phyloP scores from a whole-genome alignment of 2,113 vertebrate genomes.

The Crocuta crocuta region DNA sequence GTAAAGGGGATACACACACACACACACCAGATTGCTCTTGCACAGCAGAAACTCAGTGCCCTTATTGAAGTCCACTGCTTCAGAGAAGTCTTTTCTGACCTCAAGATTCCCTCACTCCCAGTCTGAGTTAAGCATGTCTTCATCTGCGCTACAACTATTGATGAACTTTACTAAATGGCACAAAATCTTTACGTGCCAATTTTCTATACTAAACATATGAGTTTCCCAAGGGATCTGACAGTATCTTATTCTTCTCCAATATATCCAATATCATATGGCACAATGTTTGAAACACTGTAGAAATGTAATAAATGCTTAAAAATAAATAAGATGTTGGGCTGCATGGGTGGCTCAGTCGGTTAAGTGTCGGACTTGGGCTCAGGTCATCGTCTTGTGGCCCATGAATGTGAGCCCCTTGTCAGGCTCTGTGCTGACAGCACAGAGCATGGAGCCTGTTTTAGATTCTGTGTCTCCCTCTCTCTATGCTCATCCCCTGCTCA shows the following conservation, averaged over 20 bases:
- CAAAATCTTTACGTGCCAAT: not conserved
- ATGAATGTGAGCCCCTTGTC: too few relatives aligned
- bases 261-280: not conserved
- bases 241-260: not conserved
- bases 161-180: not conserved
- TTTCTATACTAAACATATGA: not conserved
- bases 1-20: not conserved
- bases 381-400: too few relatives aligned
- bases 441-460: too few relatives aligned
- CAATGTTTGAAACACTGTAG: not conserved
- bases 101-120: not conserved
- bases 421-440: too few relatives aligned
- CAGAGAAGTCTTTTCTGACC: not conserved
- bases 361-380: too few relatives aligned
- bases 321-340: not conserved
- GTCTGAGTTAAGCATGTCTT: not conserved
- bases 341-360: too few relatives aligned
- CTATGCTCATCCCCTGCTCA: too few relatives aligned
- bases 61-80: not conserved
- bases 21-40: not conserved
- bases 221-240: not conserved
- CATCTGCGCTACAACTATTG: not conserved
- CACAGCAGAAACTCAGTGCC: not conserved
- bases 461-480: too few relatives aligned
- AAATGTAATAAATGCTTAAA: conserved; percentile 30